phyloP scores from a whole-genome alignment of 1,140 invertebrate species.

The Saccostrea echinata region DNA sequence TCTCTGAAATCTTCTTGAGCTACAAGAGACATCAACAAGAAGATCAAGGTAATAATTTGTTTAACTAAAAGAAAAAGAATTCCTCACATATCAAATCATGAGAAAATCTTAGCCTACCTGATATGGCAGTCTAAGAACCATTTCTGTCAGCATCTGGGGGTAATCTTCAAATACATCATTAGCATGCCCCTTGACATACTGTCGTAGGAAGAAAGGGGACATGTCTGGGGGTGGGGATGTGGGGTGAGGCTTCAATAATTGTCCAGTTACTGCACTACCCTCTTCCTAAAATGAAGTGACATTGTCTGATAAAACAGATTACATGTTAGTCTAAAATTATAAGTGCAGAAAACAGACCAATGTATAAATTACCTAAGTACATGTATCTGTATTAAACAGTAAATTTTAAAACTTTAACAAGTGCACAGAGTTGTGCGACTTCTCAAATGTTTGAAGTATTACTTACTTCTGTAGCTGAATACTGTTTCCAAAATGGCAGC shows the following conservation, averaged over 20 bases:
- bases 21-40: constrained; percentile 55
- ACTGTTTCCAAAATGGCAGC: constrained; percentile 90
- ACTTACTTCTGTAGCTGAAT: constrained; percentile 78
- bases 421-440: no score
- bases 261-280: constrained; percentile 76
- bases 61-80: neutral
- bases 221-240: constrained; percentile 89
- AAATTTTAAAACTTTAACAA: no score
- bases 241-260: constrained; percentile 89
- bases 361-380: neutral
- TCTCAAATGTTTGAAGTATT: neutral
- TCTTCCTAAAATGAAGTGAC: constrained; percentile 68
- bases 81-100: neutral
- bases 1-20: constrained; percentile 84
- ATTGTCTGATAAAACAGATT: neutral
- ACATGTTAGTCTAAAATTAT: neutral
- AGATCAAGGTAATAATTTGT: neutral
- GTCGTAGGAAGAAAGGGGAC: constrained; percentile 96
- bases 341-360: neutral
- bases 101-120: constrained; percentile 81
- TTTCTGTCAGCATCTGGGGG: constrained; percentile 95
- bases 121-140: constrained; percentile 95
- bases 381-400: no score
- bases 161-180: constrained; percentile 96
- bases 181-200: constrained; percentile 91